A percentile compares a stretch with the other conserved stretches of the same genome.
Evolutionary conservation across 2,888 invertebrate genomes (phyloP).

Genomic region (Cantharis flavilabris): DNA sequence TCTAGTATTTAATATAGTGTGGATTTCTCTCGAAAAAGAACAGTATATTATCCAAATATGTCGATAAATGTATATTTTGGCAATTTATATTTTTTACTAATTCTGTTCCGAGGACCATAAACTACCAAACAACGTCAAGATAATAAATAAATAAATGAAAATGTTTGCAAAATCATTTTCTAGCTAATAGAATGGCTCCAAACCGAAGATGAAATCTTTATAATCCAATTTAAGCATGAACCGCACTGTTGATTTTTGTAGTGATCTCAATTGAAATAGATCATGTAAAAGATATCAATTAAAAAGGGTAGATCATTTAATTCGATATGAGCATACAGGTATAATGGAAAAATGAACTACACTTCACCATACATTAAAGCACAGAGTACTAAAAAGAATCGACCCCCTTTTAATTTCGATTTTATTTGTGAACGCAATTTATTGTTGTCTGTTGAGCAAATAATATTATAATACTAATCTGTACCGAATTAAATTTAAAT

Average conservation of each 20-base stretch:
- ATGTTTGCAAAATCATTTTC: not conserved
- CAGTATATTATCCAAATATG: not conserved
- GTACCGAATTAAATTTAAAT: conserved; percentile 13
- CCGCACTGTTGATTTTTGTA: conserved; percentile 12
- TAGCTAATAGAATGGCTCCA: not conserved
- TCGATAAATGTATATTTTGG: not conserved
- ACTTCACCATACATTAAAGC: not conserved
- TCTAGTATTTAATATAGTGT: not conserved
- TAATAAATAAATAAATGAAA: not conserved
- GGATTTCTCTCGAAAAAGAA: not conserved
- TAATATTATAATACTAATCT: conserved; percentile 15
- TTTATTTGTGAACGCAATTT: conserved; percentile 6
- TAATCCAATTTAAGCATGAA: conserved; percentile 12
- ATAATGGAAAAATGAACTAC: conserved; percentile 13
- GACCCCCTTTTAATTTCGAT: not conserved
- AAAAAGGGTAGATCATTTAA: conserved; percentile 5
- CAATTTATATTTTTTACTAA: not conserved
- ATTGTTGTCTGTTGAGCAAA: conserved; percentile 8
- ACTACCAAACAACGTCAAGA: not conserved
- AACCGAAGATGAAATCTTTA: not conserved
- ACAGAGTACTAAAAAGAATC: conserved; percentile 4
- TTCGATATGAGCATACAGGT: conserved; percentile 5
- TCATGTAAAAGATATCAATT: not conserved
- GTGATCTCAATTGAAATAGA: not conserved
- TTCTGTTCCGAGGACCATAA: not conserved